These are phyloP conservation scores for Barypeithes pellucidus DNA, from an alignment of 2,888 invertebrate genomes.

Conservation along the genomic window DNA sequence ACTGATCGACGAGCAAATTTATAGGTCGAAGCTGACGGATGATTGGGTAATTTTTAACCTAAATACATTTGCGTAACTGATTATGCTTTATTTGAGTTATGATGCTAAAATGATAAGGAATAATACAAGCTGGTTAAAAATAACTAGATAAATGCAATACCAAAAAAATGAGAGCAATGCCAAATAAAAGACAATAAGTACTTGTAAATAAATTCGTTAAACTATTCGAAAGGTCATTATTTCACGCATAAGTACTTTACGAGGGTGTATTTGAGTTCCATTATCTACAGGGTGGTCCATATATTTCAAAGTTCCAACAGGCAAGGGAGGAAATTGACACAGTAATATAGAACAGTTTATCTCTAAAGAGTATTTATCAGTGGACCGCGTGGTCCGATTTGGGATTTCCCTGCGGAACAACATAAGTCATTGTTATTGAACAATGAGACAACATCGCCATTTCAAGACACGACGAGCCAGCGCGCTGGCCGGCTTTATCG, in stretches of 20 bases:
- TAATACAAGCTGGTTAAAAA: constrained; percentile 8
- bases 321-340: too few species aligned
- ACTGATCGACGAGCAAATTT: constrained; percentile 1
- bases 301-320: too few species aligned
- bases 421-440: too few species aligned
- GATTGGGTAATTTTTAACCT: constrained; percentile 6
- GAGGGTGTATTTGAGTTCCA: constrained; percentile 1
- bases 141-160: constrained; percentile 17
- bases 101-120: constrained; percentile 21
- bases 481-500: too few species aligned
- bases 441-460: too few species aligned
- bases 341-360: too few species aligned
- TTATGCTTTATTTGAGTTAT: constrained; percentile 9
- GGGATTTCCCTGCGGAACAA: too few species aligned
- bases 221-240: neutral
- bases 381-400: too few species aligned
- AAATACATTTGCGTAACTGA: constrained; percentile 21
- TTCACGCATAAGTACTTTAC: neutral
- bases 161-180: constrained; percentile 15
- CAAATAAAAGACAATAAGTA: constrained; percentile 21
- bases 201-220: constrained; percentile 17
- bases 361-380: too few species aligned
- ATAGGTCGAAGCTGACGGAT: constrained; percentile 1
- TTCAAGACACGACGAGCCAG: too few species aligned
- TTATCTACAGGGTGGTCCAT: neutral